phyloP scores from a whole-genome alignment of 1,140 invertebrate species.

The Aphelinus certus region DNA sequence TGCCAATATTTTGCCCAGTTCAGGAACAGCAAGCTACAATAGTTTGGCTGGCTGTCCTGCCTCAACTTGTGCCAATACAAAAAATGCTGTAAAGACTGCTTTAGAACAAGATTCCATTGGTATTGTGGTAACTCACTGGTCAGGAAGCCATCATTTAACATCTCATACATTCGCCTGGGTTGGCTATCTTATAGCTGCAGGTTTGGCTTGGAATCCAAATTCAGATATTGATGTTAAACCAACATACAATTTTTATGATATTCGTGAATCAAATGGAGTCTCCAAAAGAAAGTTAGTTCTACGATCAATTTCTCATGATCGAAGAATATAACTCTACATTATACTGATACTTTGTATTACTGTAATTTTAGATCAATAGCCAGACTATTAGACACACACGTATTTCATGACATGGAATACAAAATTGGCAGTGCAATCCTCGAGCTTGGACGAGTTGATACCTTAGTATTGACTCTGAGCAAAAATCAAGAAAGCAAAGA shows the following conservation, averaged over 20 bases:
- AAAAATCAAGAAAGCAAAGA: constrained; percentile 65
- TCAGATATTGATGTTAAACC: constrained; percentile 62
- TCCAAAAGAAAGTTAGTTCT: constrained; percentile 45
- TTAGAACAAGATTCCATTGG: constrained; percentile 68
- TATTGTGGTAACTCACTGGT: constrained; percentile 74
- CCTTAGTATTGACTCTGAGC: constrained; percentile 67
- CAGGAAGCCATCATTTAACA: constrained; percentile 72
- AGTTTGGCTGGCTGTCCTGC: constrained; percentile 75
- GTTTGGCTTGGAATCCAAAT: constrained; percentile 72
- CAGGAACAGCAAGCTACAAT: constrained; percentile 76
- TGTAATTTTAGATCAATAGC: constrained; percentile 53
- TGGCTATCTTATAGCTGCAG: constrained; percentile 72
- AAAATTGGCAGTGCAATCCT: constrained; percentile 70
- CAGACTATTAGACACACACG: constrained; percentile 70
- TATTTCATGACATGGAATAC: constrained; percentile 68
- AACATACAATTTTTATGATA: constrained; percentile 54
- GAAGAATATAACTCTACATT: neutral
- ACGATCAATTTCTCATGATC: neutral
- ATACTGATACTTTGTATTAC: neutral
- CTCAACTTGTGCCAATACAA: constrained; percentile 72
- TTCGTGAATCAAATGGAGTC: constrained; percentile 45
- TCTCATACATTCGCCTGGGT: constrained; percentile 74
- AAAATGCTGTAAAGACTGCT: constrained; percentile 69
- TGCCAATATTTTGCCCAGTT: constrained; percentile 70
- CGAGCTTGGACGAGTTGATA: constrained; percentile 73